A percentile compares a stretch with the other conserved stretches of the same genome.
Conservation (phyloP, 2,888 invertebrate species). For the Deilephila porcellus region DNA sequence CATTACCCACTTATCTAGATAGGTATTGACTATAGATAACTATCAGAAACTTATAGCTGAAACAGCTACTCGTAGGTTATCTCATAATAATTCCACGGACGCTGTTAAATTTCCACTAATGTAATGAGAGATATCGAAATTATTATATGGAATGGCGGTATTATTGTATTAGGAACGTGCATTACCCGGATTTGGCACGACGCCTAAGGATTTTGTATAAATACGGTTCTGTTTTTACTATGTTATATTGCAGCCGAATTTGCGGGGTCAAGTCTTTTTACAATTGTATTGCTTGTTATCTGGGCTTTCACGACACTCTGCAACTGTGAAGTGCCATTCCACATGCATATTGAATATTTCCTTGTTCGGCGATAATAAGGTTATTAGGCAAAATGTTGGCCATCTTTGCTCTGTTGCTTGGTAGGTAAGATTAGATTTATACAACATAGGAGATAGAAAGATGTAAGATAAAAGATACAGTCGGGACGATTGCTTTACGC, state of each 20-base stretch:
- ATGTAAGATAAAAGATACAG: no score
- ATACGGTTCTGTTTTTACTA: conserved; percentile 35
- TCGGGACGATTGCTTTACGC: no score
- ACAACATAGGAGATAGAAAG: no score
- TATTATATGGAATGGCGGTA: conserved; percentile 61
- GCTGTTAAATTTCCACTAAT: conserved; percentile 31
- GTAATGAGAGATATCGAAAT: conserved; percentile 45
- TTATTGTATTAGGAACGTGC: conserved; percentile 61
- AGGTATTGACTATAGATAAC: background rate
- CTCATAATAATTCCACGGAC: background rate
- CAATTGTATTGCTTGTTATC: background rate
- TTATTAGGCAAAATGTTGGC: background rate
- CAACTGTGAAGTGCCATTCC: background rate
- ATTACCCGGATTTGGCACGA: conserved; percentile 57
- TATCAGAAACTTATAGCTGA: background rate
- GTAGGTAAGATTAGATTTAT: no score
- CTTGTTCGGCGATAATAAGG: background rate
- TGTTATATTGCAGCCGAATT: conserved; percentile 14
- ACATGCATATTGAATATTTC: background rate
- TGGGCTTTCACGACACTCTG: background rate
- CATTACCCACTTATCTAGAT: background rate
- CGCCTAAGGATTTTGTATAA: conserved; percentile 43
- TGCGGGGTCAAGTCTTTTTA: background rate
- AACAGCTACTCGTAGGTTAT: background rate
- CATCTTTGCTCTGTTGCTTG: no score